Evolutionary conservation across 2,888 invertebrate species (phyloP).

Genomic region (Tridacna crocea): DNA sequence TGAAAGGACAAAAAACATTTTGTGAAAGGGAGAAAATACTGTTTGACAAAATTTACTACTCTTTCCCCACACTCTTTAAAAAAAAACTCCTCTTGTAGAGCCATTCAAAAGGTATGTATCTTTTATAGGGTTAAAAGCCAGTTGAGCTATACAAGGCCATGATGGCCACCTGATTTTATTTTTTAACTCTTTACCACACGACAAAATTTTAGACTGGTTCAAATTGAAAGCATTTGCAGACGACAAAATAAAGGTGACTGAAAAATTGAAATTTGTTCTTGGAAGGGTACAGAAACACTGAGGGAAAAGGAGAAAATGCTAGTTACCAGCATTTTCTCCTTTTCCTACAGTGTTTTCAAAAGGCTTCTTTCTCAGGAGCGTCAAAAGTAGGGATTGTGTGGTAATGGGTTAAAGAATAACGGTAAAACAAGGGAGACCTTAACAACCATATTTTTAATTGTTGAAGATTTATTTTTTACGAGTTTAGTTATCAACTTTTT

Average conservation of each 20-base stretch:
- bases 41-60: neutral
- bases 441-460: neutral
- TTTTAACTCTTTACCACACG: no score
- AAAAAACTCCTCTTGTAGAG: no score
- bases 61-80: no score
- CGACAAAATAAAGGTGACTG: no score
- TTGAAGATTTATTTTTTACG: neutral
- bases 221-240: no score
- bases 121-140: no score
- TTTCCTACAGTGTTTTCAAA: neutral
- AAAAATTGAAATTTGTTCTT: no score
- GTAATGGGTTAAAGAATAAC: neutral
- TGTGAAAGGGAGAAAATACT: neutral
- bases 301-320: neutral
- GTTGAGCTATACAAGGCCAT: no score
- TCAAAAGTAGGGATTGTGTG: neutral
- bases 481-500: neutral
- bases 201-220: no score
- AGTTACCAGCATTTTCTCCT: neutral
- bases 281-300: no score
- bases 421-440: neutral
- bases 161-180: no score
- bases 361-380: neutral
- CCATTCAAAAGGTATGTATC: no score
- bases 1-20: neutral